phyloP scores from a whole-genome alignment of 1,140 invertebrate genomes.

The Holotrichia oblita region DNA sequence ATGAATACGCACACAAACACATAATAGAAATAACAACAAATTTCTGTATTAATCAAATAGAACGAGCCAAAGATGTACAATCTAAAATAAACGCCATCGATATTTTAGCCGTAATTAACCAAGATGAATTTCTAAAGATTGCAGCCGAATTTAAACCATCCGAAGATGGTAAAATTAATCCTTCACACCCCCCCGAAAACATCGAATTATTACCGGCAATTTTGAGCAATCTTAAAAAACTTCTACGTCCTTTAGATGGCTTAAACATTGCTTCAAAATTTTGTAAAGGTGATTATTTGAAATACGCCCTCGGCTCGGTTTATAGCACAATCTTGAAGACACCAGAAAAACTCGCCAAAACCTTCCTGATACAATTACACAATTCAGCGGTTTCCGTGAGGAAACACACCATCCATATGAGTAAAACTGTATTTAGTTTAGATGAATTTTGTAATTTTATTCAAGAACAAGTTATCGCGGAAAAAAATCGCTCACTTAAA shows the following conservation, averaged over 20 bases:
- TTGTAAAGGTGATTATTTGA: constrained; percentile 38
- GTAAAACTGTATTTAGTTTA: neutral
- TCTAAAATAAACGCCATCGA: neutral
- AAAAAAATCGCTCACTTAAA: constrained; percentile 12
- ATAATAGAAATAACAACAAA: neutral
- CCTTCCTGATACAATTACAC: neutral
- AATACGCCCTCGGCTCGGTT: neutral
- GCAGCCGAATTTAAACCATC: neutral
- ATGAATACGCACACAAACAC: neutral
- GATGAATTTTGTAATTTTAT: constrained; percentile 3
- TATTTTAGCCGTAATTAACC: neutral
- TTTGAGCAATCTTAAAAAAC: neutral
- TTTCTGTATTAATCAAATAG: neutral
- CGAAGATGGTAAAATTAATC: constrained; percentile 29
- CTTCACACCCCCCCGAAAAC: neutral
- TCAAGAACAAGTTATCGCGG: neutral
- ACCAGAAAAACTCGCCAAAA: neutral
- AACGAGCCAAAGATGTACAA: neutral
- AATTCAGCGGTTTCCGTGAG: constrained; percentile 19
- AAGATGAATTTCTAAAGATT: neutral
- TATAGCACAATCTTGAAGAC: neutral
- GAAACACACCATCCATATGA: constrained; percentile 11
- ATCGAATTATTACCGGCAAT: neutral
- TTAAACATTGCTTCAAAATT: neutral
- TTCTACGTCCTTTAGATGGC: neutral